Evolutionary conservation across 2,888 invertebrate genomes (phyloP).

Genomic region (Luperina testacea): DNA sequence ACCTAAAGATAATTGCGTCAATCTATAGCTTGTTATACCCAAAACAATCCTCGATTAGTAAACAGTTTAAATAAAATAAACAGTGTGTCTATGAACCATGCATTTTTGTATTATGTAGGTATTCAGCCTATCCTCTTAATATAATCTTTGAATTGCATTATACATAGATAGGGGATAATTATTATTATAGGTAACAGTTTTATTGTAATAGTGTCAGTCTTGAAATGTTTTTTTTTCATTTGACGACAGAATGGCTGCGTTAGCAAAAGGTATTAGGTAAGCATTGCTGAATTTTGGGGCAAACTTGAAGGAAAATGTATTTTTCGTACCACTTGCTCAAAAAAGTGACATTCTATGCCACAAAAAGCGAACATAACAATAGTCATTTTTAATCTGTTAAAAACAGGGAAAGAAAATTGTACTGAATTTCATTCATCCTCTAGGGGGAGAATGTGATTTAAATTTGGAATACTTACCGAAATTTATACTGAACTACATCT

Average conservation of each 20-base stretch:
- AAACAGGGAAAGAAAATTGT: too few relatives aligned
- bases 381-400: too few relatives aligned
- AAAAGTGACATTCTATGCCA: too few relatives aligned
- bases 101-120: background rate
- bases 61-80: constrained; percentile 6
- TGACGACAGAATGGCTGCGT: background rate
- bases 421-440: too few relatives aligned
- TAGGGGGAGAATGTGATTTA: too few relatives aligned
- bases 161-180: too few relatives aligned
- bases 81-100: constrained; percentile 1
- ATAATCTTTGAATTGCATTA: background rate
- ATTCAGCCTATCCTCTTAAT: background rate
- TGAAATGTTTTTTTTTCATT: too few relatives aligned
- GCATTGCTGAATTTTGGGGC: background rate
- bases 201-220: background rate
- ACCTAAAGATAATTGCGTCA: background rate
- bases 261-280: background rate
- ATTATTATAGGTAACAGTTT: background rate
- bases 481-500: too few relatives aligned
- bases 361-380: too few relatives aligned
- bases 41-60: constrained; percentile 3
- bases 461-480: too few relatives aligned
- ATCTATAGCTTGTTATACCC: background rate
- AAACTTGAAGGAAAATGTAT: background rate
- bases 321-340: too few relatives aligned